These are phyloP conservation scores for Serranus cabrilla DNA, from an alignment of 2,797 vertebrate genomes.

Conservation along the genomic window DNA sequence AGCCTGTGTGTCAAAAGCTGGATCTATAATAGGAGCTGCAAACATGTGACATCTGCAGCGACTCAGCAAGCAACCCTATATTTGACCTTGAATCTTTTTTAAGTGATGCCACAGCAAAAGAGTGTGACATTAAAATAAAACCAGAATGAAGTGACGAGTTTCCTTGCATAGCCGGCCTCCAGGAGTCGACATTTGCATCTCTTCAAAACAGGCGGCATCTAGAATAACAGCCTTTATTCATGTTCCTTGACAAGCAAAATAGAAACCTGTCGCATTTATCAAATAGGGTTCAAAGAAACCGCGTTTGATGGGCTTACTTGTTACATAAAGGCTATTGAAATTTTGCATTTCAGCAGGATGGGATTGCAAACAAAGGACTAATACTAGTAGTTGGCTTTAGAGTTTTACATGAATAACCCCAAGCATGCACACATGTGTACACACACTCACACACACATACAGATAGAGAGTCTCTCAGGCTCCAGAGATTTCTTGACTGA, in stretches of 20 bases:
- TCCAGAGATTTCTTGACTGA: constrained; percentile 72
- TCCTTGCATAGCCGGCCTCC: constrained; percentile 28
- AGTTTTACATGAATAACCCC: constrained; percentile 42
- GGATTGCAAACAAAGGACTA: constrained; percentile 40
- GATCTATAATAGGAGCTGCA: constrained; percentile 48
- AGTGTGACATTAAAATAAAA: constrained; percentile 35
- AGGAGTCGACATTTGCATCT: constrained; percentile 55
- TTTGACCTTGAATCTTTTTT: constrained; percentile 66
- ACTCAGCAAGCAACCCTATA: constrained; percentile 50
- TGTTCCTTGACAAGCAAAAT: constrained; percentile 70
- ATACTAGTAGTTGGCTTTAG: constrained; percentile 15
- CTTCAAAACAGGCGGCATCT: constrained; percentile 49
- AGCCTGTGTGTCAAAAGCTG: constrained; percentile 51
- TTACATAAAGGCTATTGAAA: constrained; percentile 62
- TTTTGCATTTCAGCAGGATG: constrained; percentile 52
- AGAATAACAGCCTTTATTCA: constrained; percentile 68
- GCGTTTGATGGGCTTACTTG: constrained; percentile 53
- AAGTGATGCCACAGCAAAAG: constrained; percentile 28
- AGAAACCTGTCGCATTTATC: constrained; percentile 73
- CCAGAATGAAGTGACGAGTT: constrained; percentile 13
- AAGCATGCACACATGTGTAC: constrained; percentile 8
- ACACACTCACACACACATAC: constrained; percentile 34
- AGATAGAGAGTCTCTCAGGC: constrained; percentile 52
- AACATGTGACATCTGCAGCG: constrained; percentile 55
- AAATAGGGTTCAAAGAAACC: constrained; percentile 59